Evolutionary conservation across 2,113 vertebrate species (phyloP).

Genomic region (Trogon melanurus): DNA sequence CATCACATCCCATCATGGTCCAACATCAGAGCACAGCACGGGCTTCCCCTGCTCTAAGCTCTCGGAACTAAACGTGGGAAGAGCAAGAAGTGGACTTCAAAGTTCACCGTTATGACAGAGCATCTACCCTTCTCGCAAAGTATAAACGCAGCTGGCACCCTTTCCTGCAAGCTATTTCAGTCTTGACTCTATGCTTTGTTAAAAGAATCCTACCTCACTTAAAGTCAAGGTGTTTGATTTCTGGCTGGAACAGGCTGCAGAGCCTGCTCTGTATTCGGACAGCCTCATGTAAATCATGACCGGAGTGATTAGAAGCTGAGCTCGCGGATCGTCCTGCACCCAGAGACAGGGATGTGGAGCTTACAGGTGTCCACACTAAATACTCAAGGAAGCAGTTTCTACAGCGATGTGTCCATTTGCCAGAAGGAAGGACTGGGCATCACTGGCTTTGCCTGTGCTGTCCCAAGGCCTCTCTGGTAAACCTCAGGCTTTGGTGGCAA

Average conservation of each 20-base stretch:
- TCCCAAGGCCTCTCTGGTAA: background rate
- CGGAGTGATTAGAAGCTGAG: background rate
- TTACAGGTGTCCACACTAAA: background rate
- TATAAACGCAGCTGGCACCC: background rate
- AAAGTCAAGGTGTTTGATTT: background rate
- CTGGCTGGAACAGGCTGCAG: background rate
- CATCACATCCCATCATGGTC: slow-evolving; percentile 45
- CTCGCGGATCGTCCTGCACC: background rate
- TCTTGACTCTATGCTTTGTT: background rate
- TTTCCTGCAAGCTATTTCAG: background rate
- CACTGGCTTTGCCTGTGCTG: background rate
- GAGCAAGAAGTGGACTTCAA: background rate
- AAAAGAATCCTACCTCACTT: background rate
- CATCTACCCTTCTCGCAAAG: background rate
- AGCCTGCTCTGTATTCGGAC: background rate
- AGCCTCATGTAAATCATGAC: background rate
- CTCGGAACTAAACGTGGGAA: slow-evolving; percentile 27
- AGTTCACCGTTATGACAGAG: background rate
- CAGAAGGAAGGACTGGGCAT: background rate
- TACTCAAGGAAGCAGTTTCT: background rate
- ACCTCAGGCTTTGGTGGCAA: background rate
- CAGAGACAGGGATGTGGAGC: background rate
- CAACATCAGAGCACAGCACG: slow-evolving; percentile 49
- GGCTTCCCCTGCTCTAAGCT: slow-evolving; percentile 16
- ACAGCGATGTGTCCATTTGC: accelerated